phyloP scores from a whole-genome alignment of 2,888 invertebrate species.

The Leptinotarsa peninsularis region DNA sequence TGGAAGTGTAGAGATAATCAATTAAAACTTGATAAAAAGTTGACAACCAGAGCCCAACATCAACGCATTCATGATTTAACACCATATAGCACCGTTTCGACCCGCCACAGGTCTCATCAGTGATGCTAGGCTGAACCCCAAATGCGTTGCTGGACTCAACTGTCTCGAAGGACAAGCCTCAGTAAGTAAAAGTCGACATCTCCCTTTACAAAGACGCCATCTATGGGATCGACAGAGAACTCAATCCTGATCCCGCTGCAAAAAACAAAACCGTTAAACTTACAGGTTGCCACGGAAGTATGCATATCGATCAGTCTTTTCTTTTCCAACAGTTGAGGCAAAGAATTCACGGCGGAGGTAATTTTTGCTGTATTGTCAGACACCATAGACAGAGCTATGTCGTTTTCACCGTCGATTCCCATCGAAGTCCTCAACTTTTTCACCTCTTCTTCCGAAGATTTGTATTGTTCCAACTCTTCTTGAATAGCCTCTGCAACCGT shows the following conservation, averaged over 20 bases:
- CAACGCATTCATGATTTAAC: too few relatives aligned
- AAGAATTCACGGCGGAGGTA: slow-evolving; percentile 93
- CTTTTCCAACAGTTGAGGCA: slow-evolving; percentile 96
- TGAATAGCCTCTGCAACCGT: slow-evolving; percentile 98
- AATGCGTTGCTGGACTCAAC: too few relatives aligned
- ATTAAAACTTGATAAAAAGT: too few relatives aligned
- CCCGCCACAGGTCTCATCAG: too few relatives aligned
- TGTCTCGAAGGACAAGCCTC: too few relatives aligned
- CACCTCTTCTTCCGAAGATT: slow-evolving; percentile 94
- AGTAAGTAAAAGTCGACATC: too few relatives aligned
- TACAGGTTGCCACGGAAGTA: slow-evolving; percentile 95
- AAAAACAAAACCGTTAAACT: not conserved
- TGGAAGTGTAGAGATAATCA: slow-evolving; percentile 49
- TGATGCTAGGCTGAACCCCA: too few relatives aligned
- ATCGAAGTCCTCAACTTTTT: slow-evolving; percentile 93
- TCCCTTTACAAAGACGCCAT: not conserved
- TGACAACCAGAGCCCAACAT: too few relatives aligned
- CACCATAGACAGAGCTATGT: slow-evolving; percentile 87
- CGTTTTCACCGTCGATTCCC: slow-evolving; percentile 91
- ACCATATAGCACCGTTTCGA: too few relatives aligned
- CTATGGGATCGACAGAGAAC: not conserved
- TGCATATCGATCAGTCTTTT: slow-evolving; percentile 99
- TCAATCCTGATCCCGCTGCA: not conserved
- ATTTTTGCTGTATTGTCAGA: slow-evolving; percentile 93
- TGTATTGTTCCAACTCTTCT: slow-evolving; percentile 94